Evolutionary conservation across 2,113 vertebrate species (phyloP), one percentile per base, ranked within the genome.

Genomic region (Octodon degus): DNA sequence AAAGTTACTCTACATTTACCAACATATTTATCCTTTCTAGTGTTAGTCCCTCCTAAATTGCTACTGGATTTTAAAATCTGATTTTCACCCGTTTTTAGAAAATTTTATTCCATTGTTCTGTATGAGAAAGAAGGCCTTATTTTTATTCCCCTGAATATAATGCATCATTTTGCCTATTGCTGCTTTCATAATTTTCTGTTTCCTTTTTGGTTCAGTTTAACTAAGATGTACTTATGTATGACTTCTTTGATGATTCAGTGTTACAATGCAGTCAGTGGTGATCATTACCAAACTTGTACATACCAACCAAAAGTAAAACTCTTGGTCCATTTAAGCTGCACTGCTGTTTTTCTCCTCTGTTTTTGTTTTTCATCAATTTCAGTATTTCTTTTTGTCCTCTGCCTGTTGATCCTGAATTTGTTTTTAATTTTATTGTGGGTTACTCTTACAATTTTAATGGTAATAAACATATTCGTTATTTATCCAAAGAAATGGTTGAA

Each of bases 391-490:
- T 87, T 70, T n/a, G 82, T 30, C n/a, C 19, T 74, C 22, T 60
- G 67, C 20, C 13, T 91, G 19, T 34, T 91, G 22, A 84, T 65
- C 55, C 14, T 87, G 47, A 82, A 37, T 88, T 74, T 70, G 6
- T 86, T 16, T 77, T 94, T 86, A 90, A 37, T 86, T 93, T 17
- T 92, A 30, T 43, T 67, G 58, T 62, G 65, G 22, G 55, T 55
- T 82, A 74, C 13, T 8, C 72, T 65, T 55, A 27, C 27, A 63
- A 95, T 55, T 76, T 22, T 58, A 58, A 92, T 3, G 86, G 16
- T 65, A 95, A 88, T 81, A 91, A 87, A 72, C 30, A 77, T 19
- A 47, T 74, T 92, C 74, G 37, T 77, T 83, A 76, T 76, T 76
- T 83, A 88, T 88, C 30, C 17, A 77, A 91, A 72, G 47, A 55